A percentile compares a stretch with the other conserved stretches of the same genome.
Conservation (phyloP, 2,797 vertebrate genomes). For the Melanitta fusca region DNA sequence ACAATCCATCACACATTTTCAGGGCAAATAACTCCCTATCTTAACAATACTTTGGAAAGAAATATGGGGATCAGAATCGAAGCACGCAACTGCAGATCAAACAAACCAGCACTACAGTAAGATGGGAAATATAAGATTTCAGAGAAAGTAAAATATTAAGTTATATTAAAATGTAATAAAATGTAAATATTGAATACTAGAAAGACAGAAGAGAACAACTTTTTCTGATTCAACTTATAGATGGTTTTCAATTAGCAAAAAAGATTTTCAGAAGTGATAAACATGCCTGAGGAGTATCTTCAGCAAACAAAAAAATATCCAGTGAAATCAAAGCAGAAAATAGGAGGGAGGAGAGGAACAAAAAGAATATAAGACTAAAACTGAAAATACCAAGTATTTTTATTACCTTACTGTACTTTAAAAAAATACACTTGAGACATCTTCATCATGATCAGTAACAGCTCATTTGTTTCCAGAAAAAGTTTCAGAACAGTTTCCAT, state of each 20-base stretch:
- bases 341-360: not conserved
- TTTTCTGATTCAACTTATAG: not conserved
- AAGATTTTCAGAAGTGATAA: not conserved
- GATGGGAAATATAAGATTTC: not conserved
- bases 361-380: not conserved
- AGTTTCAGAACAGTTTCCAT: not conserved
- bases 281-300: not conserved
- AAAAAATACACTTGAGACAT: conserved; percentile 37
- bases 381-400: conserved; percentile 24
- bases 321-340: not conserved
- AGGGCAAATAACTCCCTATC: not conserved
- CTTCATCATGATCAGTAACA: conserved; percentile 21
- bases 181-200: not conserved
- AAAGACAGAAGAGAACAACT: not conserved
- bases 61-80: not conserved
- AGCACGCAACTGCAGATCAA: not conserved
- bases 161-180: not conserved
- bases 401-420: conserved; percentile 23
- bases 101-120: not conserved
- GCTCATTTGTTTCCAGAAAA: conserved; percentile 26
- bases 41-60: not conserved
- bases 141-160: not conserved
- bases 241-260: not conserved
- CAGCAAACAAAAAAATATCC: not conserved
- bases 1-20: not conserved